Conservation (phyloP, 1,140 invertebrate species). For the Melitaea cinxia region DNA sequence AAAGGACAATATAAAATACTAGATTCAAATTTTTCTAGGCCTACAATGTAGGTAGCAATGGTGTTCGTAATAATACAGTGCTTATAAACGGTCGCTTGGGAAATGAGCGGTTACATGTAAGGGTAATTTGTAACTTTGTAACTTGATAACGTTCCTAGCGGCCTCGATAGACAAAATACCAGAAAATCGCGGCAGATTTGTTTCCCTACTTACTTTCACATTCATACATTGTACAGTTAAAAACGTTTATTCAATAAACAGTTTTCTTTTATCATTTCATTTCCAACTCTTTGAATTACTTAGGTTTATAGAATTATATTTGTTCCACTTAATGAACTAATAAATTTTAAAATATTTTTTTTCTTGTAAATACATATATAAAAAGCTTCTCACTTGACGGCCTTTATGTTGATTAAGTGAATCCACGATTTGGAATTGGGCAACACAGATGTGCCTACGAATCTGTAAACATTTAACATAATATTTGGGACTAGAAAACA, state of each 20-base stretch:
- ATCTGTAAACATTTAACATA: too few relatives aligned
- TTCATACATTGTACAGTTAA: neutral
- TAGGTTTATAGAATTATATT: neutral
- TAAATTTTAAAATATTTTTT: too few relatives aligned
- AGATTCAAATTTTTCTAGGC: neutral
- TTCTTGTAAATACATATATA: too few relatives aligned
- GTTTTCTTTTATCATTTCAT: neutral
- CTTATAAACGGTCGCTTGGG: neutral
- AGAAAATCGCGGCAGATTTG: neutral
- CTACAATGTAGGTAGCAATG: neutral
- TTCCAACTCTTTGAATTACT: neutral
- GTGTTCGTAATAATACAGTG: neutral
- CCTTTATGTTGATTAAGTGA: too few relatives aligned
- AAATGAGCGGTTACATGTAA: constrained; percentile 1
- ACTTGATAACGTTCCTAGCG: constrained; percentile 2
- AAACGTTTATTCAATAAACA: neutral
- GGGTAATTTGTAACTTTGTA: constrained; percentile 18
- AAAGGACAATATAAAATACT: too few relatives aligned
- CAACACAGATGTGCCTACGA: too few relatives aligned
- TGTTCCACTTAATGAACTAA: too few relatives aligned
- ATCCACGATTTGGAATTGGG: too few relatives aligned
- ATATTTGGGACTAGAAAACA: too few relatives aligned
- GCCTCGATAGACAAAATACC: constrained; percentile 4
- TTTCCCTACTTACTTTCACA: neutral
- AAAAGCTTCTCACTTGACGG: too few relatives aligned